Base-by-base conservation (phyloP, 1,140 invertebrate species). In the Drosophila miranda region DNA sequence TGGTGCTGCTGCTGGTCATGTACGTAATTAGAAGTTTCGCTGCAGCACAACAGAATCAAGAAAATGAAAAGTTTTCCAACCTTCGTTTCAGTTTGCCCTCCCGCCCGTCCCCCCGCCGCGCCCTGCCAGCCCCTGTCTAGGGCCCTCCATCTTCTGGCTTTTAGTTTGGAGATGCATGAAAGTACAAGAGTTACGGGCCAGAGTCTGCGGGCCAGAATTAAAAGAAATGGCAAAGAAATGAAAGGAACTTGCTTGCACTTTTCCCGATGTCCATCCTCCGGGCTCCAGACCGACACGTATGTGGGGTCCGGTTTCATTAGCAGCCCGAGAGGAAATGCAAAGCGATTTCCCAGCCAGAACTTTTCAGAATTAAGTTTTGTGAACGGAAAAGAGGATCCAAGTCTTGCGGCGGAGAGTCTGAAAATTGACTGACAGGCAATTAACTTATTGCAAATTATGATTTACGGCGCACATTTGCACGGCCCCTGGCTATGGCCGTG, bases 1-100 rank as follows among this genome's bases (percentile, higher is more conserved):
- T 19, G 19, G 1, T 19, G 19, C 19, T 19, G 19, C 19, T 26
- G 4, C 23, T 77, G 76, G 83, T 75, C 84, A 88, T 88, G 78
- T 88, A 77, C 81, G 79, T 83, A 88, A 88, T 88, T 88, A 83
- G 84, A 88, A 88, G 83, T 88, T 88, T 83, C 68, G 49, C 76
- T 76, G 71, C 64, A 71, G 50, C 62, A 66, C 59, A 77, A 68
- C 56, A 70, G 75, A 83, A 80, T 77, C 62, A 86, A 81, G 78
- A 78, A 88, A 77, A 88, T 68, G 67, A 79, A 83, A 88, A 88
- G 50, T 88, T 87, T 83, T 66, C 16, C 63, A 56, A 66, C 66
- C 55, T 60, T 61, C 45, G 23, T 50, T 55, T 62, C 54, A 26
- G 26, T 46, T 45, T 60, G 26, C 26, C n/a, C 7, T 6, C 26